Evolutionary conservation across 2,888 invertebrate genomes (phyloP), one percentile per base, ranked within the genome.

Genomic region (Disparrhopalites patrizii): DNA sequence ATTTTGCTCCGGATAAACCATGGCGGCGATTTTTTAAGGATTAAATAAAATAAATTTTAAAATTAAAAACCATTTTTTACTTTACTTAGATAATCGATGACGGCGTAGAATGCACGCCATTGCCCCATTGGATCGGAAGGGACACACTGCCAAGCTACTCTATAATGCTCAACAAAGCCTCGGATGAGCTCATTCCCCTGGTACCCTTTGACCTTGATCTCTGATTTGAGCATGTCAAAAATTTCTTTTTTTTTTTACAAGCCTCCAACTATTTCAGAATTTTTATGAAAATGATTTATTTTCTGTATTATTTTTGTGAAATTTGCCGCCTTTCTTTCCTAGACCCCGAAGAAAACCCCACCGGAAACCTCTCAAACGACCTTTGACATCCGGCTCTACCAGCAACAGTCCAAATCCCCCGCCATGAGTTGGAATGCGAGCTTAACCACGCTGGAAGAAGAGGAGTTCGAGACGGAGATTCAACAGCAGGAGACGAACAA

Each of bases 361-460:
- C 52, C 50, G 28, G 54, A 61, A 4, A 18, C 23, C 23, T 30
- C 43, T 4, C n/a, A 30, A 28, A 28, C 56, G n/a, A 51, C 57
- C n/a, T 57, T 67, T 50, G 57, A 57, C 62, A 63, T 62, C 36
- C 56, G 57, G 18, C 23, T 50, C 52, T 51, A 57, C 27, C 62
- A 57, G 23, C 55, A 47, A 23, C 55, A 56, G 25, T 33, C 60
- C 8, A 66, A 66, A 36, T 66, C 68, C n/a, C 68, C 68, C 0
- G 58, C 65, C 7, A 63, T 75, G 50, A 71, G 68, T 61, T 75
- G 71, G 68, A 68, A 70, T 65, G 70, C 71, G 18, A 57, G 66
- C 15, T 50, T 75, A 36, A 75, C 73, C 4, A 70, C 72, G 18
- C 50, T 75, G 31, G 75, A 75, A 60, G 75, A 75, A 61, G 75